A percentile compares a stretch with the other conserved stretches of the same genome.
phyloP scores from a whole-genome alignment of 2,797 vertebrate genomes.

The Petrocephalus sullivani region DNA sequence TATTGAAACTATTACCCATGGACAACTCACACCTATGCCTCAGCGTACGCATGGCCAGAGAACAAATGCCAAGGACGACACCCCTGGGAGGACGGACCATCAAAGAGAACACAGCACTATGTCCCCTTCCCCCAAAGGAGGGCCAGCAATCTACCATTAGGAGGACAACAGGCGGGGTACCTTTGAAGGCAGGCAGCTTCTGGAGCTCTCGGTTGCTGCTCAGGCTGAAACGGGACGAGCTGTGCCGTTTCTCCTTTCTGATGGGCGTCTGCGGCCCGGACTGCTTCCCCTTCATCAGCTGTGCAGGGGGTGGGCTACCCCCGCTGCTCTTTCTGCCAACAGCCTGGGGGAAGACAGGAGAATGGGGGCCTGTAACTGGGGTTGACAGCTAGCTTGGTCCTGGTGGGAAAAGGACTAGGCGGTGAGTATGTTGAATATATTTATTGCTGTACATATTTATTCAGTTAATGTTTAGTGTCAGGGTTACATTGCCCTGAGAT shows the following conservation, averaged over 20 bases:
- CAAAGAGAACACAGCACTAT: not conserved
- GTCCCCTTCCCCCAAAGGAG: not conserved
- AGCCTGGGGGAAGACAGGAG: slow-evolving; percentile 53
- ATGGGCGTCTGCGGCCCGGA: slow-evolving; percentile 69
- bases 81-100: not conserved
- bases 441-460: not conserved
- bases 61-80: not conserved
- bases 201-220: slow-evolving; percentile 94
- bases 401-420: not conserved
- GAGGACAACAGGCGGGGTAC: slow-evolving; percentile 47
- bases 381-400: not conserved
- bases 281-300: slow-evolving; percentile 87
- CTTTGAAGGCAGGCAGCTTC: slow-evolving; percentile 92
- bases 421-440: not conserved
- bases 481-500: not conserved
- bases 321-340: slow-evolving; percentile 81
- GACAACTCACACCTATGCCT: not conserved
- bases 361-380: not conserved
- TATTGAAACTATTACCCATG: not conserved
- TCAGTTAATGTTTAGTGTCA: not conserved
- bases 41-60: not conserved
- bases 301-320: slow-evolving; percentile 69
- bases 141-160: not conserved
- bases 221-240: slow-evolving; percentile 83
- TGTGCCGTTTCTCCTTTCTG: slow-evolving; percentile 93